phyloP scores from a whole-genome alignment of 2,888 invertebrate species.

The Harpalus rufipes region DNA sequence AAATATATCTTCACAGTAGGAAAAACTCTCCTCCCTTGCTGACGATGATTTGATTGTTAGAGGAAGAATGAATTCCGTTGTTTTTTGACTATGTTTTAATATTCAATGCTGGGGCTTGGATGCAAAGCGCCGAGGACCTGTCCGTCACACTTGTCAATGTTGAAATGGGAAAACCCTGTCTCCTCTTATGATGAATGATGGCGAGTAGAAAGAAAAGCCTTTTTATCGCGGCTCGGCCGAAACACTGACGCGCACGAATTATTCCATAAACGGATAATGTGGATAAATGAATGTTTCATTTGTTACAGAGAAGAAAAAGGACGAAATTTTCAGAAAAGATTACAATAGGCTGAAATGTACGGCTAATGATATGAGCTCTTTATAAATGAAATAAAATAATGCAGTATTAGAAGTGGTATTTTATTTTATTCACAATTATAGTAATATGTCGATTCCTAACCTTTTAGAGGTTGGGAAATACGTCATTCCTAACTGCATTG shows the following conservation, averaged over 20 bases:
- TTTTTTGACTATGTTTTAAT: neutral
- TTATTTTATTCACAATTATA: too few relatives aligned
- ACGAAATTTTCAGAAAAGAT: neutral
- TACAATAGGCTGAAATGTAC: too few relatives aligned
- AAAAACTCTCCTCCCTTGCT: neutral
- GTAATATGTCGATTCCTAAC: too few relatives aligned
- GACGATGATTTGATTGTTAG: neutral
- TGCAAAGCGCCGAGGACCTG: slow-evolving; percentile 8
- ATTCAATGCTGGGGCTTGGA: neutral
- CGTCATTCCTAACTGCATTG: too few relatives aligned
- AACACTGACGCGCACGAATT: slow-evolving; percentile 11
- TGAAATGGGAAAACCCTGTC: slow-evolving; percentile 52
- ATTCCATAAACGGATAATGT: slow-evolving; percentile 25
- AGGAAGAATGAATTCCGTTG: neutral
- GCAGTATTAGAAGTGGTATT: too few relatives aligned
- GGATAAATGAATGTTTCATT: slow-evolving; percentile 9
- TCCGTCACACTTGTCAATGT: slow-evolving; percentile 53
- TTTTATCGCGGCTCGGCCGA: neutral
- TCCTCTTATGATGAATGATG: slow-evolving; percentile 50
- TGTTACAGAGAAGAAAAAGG: neutral
- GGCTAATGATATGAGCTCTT: too few relatives aligned
- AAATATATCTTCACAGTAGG: neutral
- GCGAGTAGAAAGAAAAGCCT: slow-evolving; percentile 9
- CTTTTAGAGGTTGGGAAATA: too few relatives aligned
- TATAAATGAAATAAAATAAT: too few relatives aligned